These are phyloP conservation scores for Neodontobutis hainanensis DNA, from an alignment of 2,113 vertebrate genomes.

Conservation along the genomic window DNA sequence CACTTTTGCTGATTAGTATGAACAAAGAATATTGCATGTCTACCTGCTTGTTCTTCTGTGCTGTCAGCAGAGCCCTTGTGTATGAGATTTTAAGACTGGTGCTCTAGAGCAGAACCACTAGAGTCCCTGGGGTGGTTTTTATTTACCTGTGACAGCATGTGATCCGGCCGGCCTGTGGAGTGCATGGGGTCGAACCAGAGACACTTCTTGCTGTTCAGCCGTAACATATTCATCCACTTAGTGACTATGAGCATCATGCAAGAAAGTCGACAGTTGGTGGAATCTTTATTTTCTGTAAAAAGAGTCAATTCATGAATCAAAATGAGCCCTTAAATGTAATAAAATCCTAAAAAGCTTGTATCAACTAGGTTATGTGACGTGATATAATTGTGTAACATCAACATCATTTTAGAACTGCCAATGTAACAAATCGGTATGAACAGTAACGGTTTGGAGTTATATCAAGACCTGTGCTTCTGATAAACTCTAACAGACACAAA, in stretches of 20 bases:
- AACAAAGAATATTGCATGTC: no score
- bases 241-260: neutral
- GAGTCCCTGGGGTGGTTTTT: constrained; percentile 20
- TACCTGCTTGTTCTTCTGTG: neutral
- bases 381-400: neutral
- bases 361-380: neutral
- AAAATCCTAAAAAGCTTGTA: neutral
- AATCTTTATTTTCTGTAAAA: neutral
- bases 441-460: no score
- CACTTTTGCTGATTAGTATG: no score
- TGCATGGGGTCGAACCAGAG: neutral
- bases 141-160: constrained; percentile 37
- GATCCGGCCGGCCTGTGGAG: neutral
- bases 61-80: no score
- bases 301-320: neutral
- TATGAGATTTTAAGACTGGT: no score
- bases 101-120: neutral
- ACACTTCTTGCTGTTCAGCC: neutral
- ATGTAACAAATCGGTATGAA: neutral
- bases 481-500: neutral
- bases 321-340: no score
- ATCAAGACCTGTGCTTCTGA: neutral
- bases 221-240: neutral
- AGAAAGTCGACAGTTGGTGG: no score
- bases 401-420: neutral